phyloP scores from a whole-genome alignment of 2,888 invertebrate genomes.

The Hydroisotoma schaefferi region DNA sequence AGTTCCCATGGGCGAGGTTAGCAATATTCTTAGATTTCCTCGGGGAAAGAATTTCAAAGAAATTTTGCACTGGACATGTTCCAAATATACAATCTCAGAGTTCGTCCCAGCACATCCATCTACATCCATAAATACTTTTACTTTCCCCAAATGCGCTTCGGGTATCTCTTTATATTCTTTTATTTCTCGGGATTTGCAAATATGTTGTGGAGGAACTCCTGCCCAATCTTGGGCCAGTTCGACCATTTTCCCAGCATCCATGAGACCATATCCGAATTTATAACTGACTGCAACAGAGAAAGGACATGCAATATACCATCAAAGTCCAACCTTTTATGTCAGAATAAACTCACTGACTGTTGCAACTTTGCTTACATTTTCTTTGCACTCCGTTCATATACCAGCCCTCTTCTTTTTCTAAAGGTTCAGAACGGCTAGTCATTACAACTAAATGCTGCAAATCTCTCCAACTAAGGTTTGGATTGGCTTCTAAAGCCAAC shows the following conservation, averaged over 20 bases:
- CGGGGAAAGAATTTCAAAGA: slow-evolving; percentile 86
- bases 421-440: slow-evolving; percentile 80
- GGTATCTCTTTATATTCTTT: slow-evolving; percentile 65
- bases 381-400: slow-evolving; percentile 86
- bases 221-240: slow-evolving; percentile 88
- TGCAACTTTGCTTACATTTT: slow-evolving; percentile 57
- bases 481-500: slow-evolving; percentile 88
- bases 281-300: slow-evolving; percentile 66
- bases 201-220: slow-evolving; percentile 90
- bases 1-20: slow-evolving; percentile 91
- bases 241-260: slow-evolving; percentile 95
- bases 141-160: slow-evolving; percentile 55
- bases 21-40: slow-evolving; percentile 81
- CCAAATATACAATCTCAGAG: slow-evolving; percentile 83
- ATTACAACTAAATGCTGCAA: slow-evolving; percentile 95
- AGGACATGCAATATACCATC: too few relatives aligned
- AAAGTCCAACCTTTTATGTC: too few relatives aligned
- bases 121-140: slow-evolving; percentile 79
- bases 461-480: slow-evolving; percentile 93
- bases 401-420: slow-evolving; percentile 92
- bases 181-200: slow-evolving; percentile 87
- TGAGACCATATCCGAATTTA: slow-evolving; percentile 96
- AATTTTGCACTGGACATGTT: slow-evolving; percentile 97
- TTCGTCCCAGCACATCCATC: slow-evolving; percentile 84
- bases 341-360: too few relatives aligned